phyloP scores from a whole-genome alignment of 1,140 invertebrate species.

The Ditylenchus dipsaci region DNA sequence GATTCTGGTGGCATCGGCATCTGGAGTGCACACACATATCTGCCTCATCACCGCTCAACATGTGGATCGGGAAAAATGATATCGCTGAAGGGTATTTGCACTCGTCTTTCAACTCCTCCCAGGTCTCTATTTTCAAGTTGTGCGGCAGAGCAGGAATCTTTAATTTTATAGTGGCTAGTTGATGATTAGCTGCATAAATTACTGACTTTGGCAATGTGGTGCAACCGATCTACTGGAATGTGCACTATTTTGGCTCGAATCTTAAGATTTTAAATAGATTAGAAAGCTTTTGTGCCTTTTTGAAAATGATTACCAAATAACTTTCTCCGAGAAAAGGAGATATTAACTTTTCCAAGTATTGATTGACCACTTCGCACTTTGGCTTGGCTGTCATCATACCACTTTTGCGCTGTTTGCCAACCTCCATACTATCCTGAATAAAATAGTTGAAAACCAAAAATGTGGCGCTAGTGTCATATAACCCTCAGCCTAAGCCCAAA shows the following conservation, averaged over 20 bases:
- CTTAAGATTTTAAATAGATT: background rate
- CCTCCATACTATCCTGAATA: constrained; percentile 56
- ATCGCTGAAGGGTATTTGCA: constrained; percentile 17
- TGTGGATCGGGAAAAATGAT: background rate
- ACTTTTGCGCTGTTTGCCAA: constrained; percentile 50
- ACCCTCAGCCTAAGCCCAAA: too few species aligned
- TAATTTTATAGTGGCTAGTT: background rate
- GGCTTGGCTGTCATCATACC: constrained; percentile 44
- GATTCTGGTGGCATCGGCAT: constrained; percentile 55
- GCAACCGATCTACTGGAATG: constrained; percentile 37
- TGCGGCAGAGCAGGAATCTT: constrained; percentile 50
- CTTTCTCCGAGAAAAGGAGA: constrained; percentile 42
- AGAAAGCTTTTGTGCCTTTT: background rate
- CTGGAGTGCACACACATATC: constrained; percentile 38
- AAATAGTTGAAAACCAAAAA: constrained; percentile 8
- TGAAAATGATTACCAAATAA: constrained; percentile 34
- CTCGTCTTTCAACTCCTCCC: constrained; percentile 34
- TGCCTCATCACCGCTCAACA: background rate
- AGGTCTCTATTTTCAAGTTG: constrained; percentile 50
- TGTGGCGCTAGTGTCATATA: too few species aligned
- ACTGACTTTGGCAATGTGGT: constrained; percentile 47
- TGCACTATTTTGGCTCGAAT: constrained; percentile 39
- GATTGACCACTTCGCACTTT: constrained; percentile 42
- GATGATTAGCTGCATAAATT: background rate
- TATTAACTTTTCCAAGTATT: constrained; percentile 47